Conservation (phyloP, 2,113 vertebrate species). For the Dasyornis broadbenti region DNA sequence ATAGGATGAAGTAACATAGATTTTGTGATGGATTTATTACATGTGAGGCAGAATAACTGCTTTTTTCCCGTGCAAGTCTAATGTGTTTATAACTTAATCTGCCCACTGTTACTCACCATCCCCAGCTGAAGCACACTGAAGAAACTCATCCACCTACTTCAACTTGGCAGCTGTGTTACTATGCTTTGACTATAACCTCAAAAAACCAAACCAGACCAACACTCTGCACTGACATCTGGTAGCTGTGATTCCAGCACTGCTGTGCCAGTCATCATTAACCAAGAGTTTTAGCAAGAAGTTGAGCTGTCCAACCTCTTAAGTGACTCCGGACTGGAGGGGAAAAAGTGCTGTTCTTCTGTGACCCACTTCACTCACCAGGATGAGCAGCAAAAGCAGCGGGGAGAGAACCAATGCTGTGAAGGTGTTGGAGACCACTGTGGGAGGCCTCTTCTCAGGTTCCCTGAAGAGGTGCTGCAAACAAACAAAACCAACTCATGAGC, state of each 20-base stretch:
- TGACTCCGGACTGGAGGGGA: neutral
- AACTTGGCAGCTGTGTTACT: neutral
- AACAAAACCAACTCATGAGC: neutral
- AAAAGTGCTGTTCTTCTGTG: neutral
- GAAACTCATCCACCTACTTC: neutral
- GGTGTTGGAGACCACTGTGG: conserved; percentile 90
- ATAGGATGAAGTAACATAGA: neutral
- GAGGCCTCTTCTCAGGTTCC: conserved; percentile 96
- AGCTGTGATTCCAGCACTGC: neutral
- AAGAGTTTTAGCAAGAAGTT: neutral
- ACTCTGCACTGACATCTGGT: neutral
- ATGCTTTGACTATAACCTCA: neutral
- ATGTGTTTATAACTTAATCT: neutral
- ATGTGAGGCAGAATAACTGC: neutral
- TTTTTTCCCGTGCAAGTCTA: neutral
- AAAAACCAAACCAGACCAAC: neutral
- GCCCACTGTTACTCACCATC: neutral
- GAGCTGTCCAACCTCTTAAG: neutral
- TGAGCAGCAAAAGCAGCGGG: conserved; percentile 88
- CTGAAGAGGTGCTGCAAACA: conserved; percentile 90
- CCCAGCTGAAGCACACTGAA: neutral
- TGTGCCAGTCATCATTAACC: neutral
- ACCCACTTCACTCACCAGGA: conserved; percentile 81
- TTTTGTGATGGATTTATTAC: neutral
- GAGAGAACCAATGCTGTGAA: conserved; percentile 93